Base-by-base conservation (phyloP, 2,113 vertebrate genomes). In the Hyperopisus bebe region DNA sequence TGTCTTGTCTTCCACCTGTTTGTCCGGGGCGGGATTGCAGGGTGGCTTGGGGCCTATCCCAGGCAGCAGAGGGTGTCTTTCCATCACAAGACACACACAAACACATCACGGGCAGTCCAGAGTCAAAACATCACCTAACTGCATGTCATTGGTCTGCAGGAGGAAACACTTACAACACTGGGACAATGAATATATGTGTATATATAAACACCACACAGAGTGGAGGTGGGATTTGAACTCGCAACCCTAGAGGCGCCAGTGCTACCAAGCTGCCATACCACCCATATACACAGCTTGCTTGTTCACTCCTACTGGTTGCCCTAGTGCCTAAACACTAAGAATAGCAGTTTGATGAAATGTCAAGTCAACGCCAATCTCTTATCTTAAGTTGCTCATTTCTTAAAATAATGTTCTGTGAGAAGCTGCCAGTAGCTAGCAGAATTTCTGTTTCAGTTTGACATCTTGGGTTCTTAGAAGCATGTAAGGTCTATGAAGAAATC, bases 361-460 rank as follows among this genome's bases (percentile, higher is more conserved):
- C 91, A 87, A 89, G 92, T 77, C 21, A 80, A 90, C 74, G 89
- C 87, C 88, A 89, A 91, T 91, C 86, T 91, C 93, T 94, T 94
- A 94, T 95, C 95, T 93, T 90, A 93, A 94, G 94, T 94, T 94
- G 94, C 93, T 94, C 87, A 94, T 95, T 95, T 94, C 92, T 94
- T 94, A 93, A 92, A 94, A 94, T 94, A 95, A 94, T 92, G 94
- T 91, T 87, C 91, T 93, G 91, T 93, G 92, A 92, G 93, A 89
- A 90, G 92, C 90, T 90, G 58, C 92, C 91, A 92, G 94, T 93
- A 92, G 86, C 92, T 85, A 92, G 92, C 93, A 92, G 91, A 93
- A 95, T 94, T 95, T 94, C 74, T 89, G 31, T 91, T 53, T 17
- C 62, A 17, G 24, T 86, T 50, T 86, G n/a, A 39, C 47, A 86